A percentile compares a stretch with the other conserved stretches of the same genome.
Conservation (phyloP, 2,888 invertebrate genomes). For the Cantharis nigra region DNA sequence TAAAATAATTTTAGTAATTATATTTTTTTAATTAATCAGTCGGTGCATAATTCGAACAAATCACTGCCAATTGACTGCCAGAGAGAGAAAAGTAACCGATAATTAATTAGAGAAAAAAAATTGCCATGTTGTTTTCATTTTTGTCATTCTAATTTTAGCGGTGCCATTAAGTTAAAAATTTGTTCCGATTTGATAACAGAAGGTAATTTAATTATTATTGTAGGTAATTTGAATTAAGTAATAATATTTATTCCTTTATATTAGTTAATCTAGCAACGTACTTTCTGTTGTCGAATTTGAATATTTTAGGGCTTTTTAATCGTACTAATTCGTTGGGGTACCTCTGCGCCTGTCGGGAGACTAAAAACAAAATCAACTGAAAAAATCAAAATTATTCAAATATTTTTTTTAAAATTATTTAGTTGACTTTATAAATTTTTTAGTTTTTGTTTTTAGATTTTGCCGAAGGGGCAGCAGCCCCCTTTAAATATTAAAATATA, state of each 20-base stretch:
- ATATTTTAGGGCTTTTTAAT: neutral
- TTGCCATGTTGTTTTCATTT: constrained; percentile 33
- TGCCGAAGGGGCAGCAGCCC: neutral
- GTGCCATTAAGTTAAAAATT: constrained; percentile 31
- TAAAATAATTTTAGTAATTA: constrained; percentile 22
- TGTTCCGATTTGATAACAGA: constrained; percentile 24
- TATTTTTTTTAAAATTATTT: too few species aligned
- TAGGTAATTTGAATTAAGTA: constrained; percentile 15
- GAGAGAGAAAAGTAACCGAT: constrained; percentile 29
- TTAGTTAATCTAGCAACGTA: constrained; percentile 1
- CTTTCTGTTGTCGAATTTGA: constrained; percentile 27
- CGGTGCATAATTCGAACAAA: constrained; percentile 35
- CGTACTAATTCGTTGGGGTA: neutral
- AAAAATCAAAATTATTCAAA: too few species aligned
- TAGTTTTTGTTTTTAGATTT: neutral
- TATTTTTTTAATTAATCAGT: constrained; percentile 30
- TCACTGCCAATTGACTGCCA: constrained; percentile 44
- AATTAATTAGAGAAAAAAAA: constrained; percentile 35
- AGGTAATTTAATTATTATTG: constrained; percentile 15
- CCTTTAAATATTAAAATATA: neutral
- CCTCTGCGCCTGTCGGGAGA: neutral
- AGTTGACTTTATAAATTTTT: too few species aligned
- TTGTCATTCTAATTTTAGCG: constrained; percentile 20
- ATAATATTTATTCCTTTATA: constrained; percentile 22
- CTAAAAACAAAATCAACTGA: neutral